Evolutionary conservation across 1,140 invertebrate species (phyloP).

Genomic region (Phthorimaea operculella): DNA sequence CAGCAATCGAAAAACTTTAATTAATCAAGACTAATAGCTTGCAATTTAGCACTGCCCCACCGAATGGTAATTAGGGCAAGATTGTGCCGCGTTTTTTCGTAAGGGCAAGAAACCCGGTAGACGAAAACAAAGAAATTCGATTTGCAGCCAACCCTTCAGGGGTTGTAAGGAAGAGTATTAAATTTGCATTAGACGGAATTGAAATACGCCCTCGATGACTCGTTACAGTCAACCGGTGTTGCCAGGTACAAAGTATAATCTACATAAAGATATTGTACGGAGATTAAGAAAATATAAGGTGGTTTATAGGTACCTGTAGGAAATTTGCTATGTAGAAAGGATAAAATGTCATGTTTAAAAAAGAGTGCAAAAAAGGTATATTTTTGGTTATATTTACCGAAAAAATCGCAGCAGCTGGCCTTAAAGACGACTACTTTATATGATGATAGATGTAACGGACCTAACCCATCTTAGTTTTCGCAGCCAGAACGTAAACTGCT

Average conservation of each 20-base stretch:
- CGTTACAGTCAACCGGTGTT: constrained; percentile 25
- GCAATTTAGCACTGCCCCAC: constrained; percentile 40
- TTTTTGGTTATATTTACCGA: too few relatives aligned
- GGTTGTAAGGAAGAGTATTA: constrained; percentile 53
- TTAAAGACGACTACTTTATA: too few relatives aligned
- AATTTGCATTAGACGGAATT: constrained; percentile 66
- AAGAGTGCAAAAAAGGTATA: too few relatives aligned
- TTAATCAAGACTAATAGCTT: constrained; percentile 57
- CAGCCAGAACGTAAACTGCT: too few relatives aligned
- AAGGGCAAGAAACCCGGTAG: constrained; percentile 27
- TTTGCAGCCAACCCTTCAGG: constrained; percentile 44
- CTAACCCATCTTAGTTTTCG: too few relatives aligned
- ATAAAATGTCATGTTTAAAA: too few relatives aligned
- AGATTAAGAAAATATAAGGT: too few relatives aligned
- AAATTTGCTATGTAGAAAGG: too few relatives aligned
- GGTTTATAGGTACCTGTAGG: too few relatives aligned
- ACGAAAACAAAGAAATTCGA: constrained; percentile 58
- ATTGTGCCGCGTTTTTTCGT: constrained; percentile 34
- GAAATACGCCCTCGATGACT: constrained; percentile 61
- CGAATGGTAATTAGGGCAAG: constrained; percentile 46
- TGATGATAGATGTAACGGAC: too few relatives aligned
- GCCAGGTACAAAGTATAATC: background rate
- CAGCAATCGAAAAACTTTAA: constrained; percentile 26
- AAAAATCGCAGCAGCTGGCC: too few relatives aligned
- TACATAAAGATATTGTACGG: too few relatives aligned